Evolutionary conservation across 2,888 invertebrate species (phyloP).

Genomic region (Diachrysia chrysitis): DNA sequence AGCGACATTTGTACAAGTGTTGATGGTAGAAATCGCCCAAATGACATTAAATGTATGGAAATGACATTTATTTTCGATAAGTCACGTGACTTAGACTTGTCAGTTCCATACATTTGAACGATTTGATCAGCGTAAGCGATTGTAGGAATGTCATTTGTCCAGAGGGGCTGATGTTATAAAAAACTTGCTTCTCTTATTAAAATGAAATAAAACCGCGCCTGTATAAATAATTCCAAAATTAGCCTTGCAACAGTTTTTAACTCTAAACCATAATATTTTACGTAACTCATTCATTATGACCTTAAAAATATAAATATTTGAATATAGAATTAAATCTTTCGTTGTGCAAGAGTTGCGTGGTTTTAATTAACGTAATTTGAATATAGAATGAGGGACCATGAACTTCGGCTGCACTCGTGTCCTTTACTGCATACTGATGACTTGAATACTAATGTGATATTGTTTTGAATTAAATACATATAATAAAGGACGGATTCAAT

Average conservation of each 20-base stretch:
- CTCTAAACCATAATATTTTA: background rate
- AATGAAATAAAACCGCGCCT: too few species aligned
- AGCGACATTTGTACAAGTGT: too few species aligned
- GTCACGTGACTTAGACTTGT: too few species aligned
- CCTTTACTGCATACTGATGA: constrained; percentile 29
- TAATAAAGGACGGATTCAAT: background rate
- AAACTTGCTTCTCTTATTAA: too few species aligned
- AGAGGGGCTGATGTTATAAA: too few species aligned
- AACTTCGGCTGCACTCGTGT: constrained; percentile 46
- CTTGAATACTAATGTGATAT: background rate
- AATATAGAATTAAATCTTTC: constrained; percentile 26
- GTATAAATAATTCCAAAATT: too few species aligned
- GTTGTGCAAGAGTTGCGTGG: constrained; percentile 42
- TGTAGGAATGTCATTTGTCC: too few species aligned
- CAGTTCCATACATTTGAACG: too few species aligned
- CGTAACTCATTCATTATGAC: constrained; percentile 11
- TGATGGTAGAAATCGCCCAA: too few species aligned
- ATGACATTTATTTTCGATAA: too few species aligned
- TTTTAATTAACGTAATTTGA: constrained; percentile 45
- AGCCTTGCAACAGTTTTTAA: constrained; percentile 6
- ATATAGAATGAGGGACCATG: constrained; percentile 48
- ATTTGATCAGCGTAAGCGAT: too few species aligned
- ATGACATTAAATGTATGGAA: too few species aligned
- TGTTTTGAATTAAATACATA: background rate
- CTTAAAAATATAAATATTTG: constrained; percentile 35